These are phyloP conservation scores for Cossypha polioptera DNA, from an alignment of 2,797 vertebrate species.

Conservation along the genomic window DNA sequence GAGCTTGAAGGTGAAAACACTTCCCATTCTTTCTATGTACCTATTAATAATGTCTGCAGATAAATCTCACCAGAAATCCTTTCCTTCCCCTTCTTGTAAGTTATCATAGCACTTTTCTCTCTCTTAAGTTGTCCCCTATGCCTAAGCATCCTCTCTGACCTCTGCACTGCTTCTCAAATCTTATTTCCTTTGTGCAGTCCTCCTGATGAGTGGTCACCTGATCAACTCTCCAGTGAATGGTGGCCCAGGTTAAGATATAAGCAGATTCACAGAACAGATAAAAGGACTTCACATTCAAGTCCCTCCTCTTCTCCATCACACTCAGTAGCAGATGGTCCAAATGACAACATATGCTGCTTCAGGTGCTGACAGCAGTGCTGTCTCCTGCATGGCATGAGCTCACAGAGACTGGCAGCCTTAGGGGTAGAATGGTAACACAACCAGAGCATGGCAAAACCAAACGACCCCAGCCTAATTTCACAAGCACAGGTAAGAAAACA, in stretches of 20 bases:
- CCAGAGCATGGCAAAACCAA: neutral
- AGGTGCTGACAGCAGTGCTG: neutral
- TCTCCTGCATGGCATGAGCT: neutral
- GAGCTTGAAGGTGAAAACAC: neutral
- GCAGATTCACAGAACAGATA: neutral
- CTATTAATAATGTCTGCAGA: neutral
- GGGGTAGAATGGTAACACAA: neutral
- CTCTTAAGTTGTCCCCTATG: neutral
- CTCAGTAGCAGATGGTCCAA: slow-evolving; percentile 22
- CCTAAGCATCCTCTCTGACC: neutral
- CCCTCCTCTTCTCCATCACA: neutral
- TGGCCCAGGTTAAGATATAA: neutral
- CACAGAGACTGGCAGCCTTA: neutral
- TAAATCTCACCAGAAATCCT: neutral
- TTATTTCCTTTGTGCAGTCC: neutral
- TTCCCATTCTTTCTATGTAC: neutral
- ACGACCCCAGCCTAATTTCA: neutral
- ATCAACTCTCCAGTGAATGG: neutral
- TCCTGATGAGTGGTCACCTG: neutral
- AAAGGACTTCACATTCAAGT: neutral
- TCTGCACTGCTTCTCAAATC: neutral
- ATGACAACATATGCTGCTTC: slow-evolving; percentile 28
- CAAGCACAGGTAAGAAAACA: neutral
- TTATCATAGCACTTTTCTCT: neutral
- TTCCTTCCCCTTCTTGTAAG: neutral